Evolutionary conservation across 1,140 invertebrate species (phyloP).

Genomic region (Apis cerana): DNA sequence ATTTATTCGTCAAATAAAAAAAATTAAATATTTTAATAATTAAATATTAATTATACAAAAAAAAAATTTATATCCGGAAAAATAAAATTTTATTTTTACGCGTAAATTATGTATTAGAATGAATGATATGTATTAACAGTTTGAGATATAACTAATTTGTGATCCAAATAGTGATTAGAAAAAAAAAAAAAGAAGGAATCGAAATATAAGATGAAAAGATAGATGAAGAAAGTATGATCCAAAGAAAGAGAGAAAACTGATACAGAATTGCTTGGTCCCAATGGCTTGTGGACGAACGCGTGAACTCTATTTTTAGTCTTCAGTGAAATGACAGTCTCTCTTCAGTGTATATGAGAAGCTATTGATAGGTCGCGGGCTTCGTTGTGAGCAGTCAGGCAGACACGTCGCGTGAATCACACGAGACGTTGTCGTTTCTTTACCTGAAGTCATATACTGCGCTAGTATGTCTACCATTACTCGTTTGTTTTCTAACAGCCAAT

Average conservation of each 20-base stretch:
- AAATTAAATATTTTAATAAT: too few relatives aligned
- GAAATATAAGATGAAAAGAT: not conserved
- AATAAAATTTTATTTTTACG: too few relatives aligned
- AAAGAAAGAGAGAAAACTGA: slow-evolving; percentile 5
- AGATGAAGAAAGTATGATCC: not conserved
- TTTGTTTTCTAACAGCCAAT: not conserved
- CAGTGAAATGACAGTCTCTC: slow-evolving; percentile 75
- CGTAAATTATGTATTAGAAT: too few relatives aligned
- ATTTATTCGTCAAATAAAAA: too few relatives aligned
- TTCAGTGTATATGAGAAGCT: slow-evolving; percentile 74
- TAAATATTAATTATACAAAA: too few relatives aligned
- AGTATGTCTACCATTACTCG: slow-evolving; percentile 1
- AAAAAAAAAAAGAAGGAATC: not conserved
- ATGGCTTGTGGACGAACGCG: slow-evolving; percentile 52
- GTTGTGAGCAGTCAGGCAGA: slow-evolving; percentile 60
- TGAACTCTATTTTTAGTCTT: slow-evolving; percentile 73
- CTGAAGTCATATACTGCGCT: not conserved
- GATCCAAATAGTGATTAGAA: not conserved
- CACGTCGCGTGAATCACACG: slow-evolving; percentile 68
- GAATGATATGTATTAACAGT: not conserved
- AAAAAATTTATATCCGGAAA: too few relatives aligned
- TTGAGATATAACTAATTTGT: not conserved
- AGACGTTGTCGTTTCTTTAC: slow-evolving; percentile 46
- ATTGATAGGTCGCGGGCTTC: slow-evolving; percentile 73
- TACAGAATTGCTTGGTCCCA: slow-evolving; percentile 32